phyloP scores from a whole-genome alignment of 2,888 invertebrate genomes.

The Desoria tigrina region DNA sequence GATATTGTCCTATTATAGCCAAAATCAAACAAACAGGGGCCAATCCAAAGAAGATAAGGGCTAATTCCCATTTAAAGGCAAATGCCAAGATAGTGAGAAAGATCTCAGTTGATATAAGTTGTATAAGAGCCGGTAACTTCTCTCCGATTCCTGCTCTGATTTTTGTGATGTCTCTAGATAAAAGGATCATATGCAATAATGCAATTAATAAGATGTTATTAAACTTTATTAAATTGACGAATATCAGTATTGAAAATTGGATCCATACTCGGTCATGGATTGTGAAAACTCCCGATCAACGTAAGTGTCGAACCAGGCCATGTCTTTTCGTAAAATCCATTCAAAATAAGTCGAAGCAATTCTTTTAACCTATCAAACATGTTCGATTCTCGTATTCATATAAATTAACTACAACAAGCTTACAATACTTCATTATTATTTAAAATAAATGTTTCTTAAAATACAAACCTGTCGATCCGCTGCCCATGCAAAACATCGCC shows the following conservation, averaged over 20 bases:
- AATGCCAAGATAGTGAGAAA: slow-evolving; percentile 20
- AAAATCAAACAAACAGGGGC: slow-evolving; percentile 20
- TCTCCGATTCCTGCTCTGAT: slow-evolving; percentile 45
- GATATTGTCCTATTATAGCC: slow-evolving; percentile 20
- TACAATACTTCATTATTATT: no score
- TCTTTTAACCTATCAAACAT: slow-evolving; percentile 22
- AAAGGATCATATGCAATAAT: background rate
- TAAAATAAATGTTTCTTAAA: no score
- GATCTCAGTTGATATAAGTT: slow-evolving; percentile 1
- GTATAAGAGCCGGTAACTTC: slow-evolving; percentile 19
- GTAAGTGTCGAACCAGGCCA: slow-evolving; percentile 42
- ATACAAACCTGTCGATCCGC: slow-evolving; percentile 30
- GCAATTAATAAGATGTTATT: no score
- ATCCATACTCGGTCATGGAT: slow-evolving; percentile 32
- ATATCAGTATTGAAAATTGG: no score
- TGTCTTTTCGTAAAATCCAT: slow-evolving; percentile 39
- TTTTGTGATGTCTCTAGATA: slow-evolving; percentile 21
- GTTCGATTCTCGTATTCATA: no score
- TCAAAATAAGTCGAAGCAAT: slow-evolving; percentile 34
- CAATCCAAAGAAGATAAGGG: slow-evolving; percentile 20
- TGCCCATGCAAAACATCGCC: slow-evolving; percentile 26
- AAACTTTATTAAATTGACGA: background rate
- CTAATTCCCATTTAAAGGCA: background rate
- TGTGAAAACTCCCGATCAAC: slow-evolving; percentile 35
- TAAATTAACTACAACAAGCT: no score